Conservation (phyloP, 2,113 vertebrate genomes). For the Rhea pennata region DNA sequence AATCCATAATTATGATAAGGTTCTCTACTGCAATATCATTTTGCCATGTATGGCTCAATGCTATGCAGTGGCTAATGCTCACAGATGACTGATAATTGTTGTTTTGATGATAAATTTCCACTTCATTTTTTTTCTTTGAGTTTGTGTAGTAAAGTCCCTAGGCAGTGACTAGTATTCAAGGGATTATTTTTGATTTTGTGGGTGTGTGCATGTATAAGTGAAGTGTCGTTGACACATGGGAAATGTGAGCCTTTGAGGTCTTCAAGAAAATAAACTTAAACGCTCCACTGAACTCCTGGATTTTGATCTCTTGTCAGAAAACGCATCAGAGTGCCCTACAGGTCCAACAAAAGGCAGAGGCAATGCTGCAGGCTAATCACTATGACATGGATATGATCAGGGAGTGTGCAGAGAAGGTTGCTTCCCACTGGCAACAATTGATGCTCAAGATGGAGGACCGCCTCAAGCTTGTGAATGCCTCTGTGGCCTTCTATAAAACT, state of each 20-base stretch:
- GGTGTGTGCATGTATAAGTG: not conserved
- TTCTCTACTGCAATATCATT: not conserved
- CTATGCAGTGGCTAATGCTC: not conserved
- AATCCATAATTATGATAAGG: not conserved
- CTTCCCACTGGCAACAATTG: constrained; percentile 98
- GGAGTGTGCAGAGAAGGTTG: constrained; percentile 97
- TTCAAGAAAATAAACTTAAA: not conserved
- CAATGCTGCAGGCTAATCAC: constrained; percentile 95
- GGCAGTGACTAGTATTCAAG: not conserved
- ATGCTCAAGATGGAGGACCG: constrained; percentile 99
- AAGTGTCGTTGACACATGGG: not conserved
- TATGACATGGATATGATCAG: constrained; percentile 98
- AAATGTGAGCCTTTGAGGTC: not conserved
- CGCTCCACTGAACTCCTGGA: not conserved
- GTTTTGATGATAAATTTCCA: not conserved
- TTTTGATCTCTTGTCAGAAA: constrained; percentile 80
- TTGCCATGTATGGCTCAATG: not conserved
- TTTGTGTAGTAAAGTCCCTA: not conserved
- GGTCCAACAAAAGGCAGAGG: constrained; percentile 98
- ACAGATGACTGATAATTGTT: not conserved
- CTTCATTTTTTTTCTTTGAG: not conserved
- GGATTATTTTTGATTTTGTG: not conserved
- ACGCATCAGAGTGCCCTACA: constrained; percentile 98
- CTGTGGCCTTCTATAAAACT: constrained; percentile 98
- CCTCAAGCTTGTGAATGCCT: constrained; percentile 98